phyloP scores from a whole-genome alignment of 2,797 vertebrate species.

The Lacerta agilis region DNA sequence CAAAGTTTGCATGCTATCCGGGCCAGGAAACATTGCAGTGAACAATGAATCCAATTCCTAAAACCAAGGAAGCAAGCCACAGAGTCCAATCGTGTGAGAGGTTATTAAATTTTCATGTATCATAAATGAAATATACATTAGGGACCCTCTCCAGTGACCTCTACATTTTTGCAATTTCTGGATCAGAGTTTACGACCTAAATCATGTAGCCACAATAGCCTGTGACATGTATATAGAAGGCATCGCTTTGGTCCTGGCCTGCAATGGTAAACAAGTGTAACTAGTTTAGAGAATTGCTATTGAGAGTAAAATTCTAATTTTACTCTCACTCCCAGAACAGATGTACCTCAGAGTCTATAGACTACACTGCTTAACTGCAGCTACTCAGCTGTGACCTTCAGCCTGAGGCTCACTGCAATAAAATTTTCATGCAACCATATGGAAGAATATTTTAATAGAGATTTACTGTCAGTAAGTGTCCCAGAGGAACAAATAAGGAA shows the following conservation, averaged over 20 bases:
- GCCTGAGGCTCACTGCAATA: slow-evolving; percentile 91
- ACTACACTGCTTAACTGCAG: slow-evolving; percentile 88
- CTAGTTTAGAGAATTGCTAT: slow-evolving; percentile 83
- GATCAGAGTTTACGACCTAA: slow-evolving; percentile 63
- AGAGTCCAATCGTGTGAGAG: slow-evolving; percentile 71
- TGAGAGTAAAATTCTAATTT: slow-evolving; percentile 89
- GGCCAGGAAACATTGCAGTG: slow-evolving; percentile 63
- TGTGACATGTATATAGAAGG: slow-evolving; percentile 44
- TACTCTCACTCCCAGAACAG: slow-evolving; percentile 87
- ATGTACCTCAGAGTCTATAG: slow-evolving; percentile 87
- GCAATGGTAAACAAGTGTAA: slow-evolving; percentile 79
- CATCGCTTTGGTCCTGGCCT: slow-evolving; percentile 60
- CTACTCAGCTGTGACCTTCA: slow-evolving; percentile 90
- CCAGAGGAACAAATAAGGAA: slow-evolving; percentile 95
- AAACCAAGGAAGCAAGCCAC: slow-evolving; percentile 61
- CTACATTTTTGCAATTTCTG: slow-evolving; percentile 74
- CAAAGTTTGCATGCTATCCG: slow-evolving; percentile 58
- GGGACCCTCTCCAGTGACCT: slow-evolving; percentile 75
- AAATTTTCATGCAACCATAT: slow-evolving; percentile 98
- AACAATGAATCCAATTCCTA: slow-evolving; percentile 53
- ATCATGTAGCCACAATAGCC: slow-evolving; percentile 54
- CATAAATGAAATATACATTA: slow-evolving; percentile 83
- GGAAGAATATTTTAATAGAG: slow-evolving; percentile 95
- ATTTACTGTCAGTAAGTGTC: slow-evolving; percentile 93
- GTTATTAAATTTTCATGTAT: slow-evolving; percentile 82